Percentiles rank a stretch among this genome's conserved stretches.
Conservation (phyloP, 2,113 vertebrate species). For the Colius striatus region DNA sequence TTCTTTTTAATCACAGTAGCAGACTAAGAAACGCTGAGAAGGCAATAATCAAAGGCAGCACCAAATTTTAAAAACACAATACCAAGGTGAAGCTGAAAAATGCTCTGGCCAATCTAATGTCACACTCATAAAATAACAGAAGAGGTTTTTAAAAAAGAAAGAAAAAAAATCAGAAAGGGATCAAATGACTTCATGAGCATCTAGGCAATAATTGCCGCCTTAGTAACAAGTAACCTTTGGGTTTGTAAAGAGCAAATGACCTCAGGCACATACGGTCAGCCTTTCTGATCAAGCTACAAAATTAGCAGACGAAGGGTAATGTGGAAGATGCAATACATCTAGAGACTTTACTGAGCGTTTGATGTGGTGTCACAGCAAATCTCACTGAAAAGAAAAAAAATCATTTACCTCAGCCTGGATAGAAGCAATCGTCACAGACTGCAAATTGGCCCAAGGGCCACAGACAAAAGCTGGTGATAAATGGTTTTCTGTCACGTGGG, state of each 20-base stretch:
- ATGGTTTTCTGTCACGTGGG: not conserved
- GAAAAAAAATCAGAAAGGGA: not conserved
- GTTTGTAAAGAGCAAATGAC: not conserved
- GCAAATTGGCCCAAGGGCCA: conserved; percentile 54
- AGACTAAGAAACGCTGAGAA: not conserved
- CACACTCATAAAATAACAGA: not conserved
- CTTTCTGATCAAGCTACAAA: not conserved
- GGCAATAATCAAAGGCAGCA: not conserved
- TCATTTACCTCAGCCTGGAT: conserved; percentile 25
- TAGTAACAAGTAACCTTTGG: not conserved
- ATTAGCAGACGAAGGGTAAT: conserved; percentile 22
- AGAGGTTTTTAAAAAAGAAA: too few relatives aligned
- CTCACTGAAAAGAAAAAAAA: not conserved
- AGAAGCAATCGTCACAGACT: conserved; percentile 30
- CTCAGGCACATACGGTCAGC: not conserved
- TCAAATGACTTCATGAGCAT: not conserved
- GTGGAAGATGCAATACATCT: conserved; percentile 30
- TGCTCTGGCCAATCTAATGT: not conserved
- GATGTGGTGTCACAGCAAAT: conserved; percentile 49
- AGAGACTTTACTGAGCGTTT: conserved; percentile 9
- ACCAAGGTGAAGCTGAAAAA: not conserved
- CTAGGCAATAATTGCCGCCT: not conserved
- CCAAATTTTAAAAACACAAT: not conserved
- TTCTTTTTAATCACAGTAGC: not conserved
- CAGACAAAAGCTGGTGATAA: conserved; percentile 35